These are phyloP conservation scores for Drosophila incognita DNA, from an alignment of 2,888 invertebrate genomes.

Conservation along the genomic window DNA sequence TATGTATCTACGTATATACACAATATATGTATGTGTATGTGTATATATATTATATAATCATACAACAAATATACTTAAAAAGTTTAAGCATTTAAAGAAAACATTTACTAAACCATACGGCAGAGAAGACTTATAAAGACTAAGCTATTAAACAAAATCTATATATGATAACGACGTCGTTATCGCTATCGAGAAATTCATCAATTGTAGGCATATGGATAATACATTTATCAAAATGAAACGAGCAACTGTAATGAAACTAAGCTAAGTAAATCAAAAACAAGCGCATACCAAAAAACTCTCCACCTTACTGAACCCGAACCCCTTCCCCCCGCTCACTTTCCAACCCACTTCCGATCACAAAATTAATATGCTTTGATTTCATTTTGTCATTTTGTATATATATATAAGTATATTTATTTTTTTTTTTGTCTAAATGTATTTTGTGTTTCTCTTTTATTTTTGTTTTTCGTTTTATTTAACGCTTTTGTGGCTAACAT, in stretches of 20 bases:
- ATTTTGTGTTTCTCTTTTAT: slow-evolving; percentile 51
- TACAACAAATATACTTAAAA: slow-evolving; percentile 18
- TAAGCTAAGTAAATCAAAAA: slow-evolving; percentile 35
- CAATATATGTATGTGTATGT: slow-evolving; percentile 26
- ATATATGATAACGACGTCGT: slow-evolving; percentile 14
- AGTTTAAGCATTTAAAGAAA: slow-evolving; percentile 38
- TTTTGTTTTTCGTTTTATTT: slow-evolving; percentile 31
- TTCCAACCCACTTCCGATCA: not conserved
- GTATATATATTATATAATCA: slow-evolving; percentile 26
- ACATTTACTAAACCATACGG: slow-evolving; percentile 53
- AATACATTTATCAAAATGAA: slow-evolving; percentile 32
- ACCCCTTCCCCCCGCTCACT: not conserved
- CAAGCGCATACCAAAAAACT: slow-evolving; percentile 4
- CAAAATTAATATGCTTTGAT: slow-evolving; percentile 20
- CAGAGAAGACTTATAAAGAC: slow-evolving; percentile 72
- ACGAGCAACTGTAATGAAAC: slow-evolving; percentile 43
- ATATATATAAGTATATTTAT: not conserved
- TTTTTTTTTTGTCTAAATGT: slow-evolving; percentile 29
- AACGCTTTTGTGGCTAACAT: slow-evolving; percentile 69
- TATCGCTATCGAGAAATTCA: slow-evolving; percentile 22
- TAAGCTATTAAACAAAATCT: slow-evolving; percentile 48
- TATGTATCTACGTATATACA: slow-evolving; percentile 29
- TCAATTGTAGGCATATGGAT: slow-evolving; percentile 33
- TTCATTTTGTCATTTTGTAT: slow-evolving; percentile 17
- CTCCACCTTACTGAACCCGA: not conserved